Base-by-base conservation (phyloP, 2,797 vertebrate genomes). In the Micrastur ruficollis region DNA sequence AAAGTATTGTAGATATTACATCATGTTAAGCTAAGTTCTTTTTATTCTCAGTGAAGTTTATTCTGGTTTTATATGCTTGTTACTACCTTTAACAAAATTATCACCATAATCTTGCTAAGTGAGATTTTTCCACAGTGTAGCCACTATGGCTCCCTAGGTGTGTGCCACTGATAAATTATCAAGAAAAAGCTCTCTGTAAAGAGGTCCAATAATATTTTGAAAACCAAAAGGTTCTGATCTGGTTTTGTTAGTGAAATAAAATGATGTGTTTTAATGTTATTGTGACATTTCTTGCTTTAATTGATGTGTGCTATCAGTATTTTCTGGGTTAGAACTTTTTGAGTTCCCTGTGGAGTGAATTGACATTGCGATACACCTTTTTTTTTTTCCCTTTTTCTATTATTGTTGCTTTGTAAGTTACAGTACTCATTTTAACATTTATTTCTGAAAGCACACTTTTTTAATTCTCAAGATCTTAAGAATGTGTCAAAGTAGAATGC, bases 41-140 rank as follows among this genome's bases (percentile, higher is more conserved):
- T 29, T 3, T 95, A 55, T 78, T 93, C 52, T 91, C 38, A 73
- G 59, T 66, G 70, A 83, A 73, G 53, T 88, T 95, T 93, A 71
- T 88, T 95, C 53, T 90, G 68, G 36, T 96, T 68, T 88, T 88
- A 79, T 46, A 42, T 96, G 93, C 75, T 96, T 96, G 93, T 97
- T 97, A 90, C 86, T 78, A 79, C 55, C 61, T 93, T 91, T 8
- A 36, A 90, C 85, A 74, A 73, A 80, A 22, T 58, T 53, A 56
- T 75, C 40, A 90, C 50, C n/a, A 6, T 96, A 65, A 80, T 25
- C 58, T 93, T 91, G 25, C 25, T 87, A 56, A 81, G 80, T 84
- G 38, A 94, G 65, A 59, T 84, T 93, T 91, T 97, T 85, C 67
- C 53, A 70, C 75, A 66, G 65, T 81, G 13, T 80, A 92, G 78